Evolutionary conservation across 2,113 vertebrate species (phyloP), one percentile per base, ranked within the genome.

Genomic region (Butorides virescens): DNA sequence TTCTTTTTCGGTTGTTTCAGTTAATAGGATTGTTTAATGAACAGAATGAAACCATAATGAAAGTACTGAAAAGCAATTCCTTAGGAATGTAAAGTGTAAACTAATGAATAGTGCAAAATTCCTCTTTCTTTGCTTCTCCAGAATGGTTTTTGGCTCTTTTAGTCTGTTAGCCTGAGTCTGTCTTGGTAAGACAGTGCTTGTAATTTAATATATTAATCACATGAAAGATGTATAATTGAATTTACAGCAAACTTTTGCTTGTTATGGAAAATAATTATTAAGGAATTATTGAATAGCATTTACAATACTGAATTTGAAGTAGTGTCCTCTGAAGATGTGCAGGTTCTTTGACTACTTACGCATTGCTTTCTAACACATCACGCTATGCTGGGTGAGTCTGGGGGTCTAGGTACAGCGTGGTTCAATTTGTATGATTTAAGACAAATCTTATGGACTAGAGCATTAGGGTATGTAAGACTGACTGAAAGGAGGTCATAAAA

Each of bases 391-490:
- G 5, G 2, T 76, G 30, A 5, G 16, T 74, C 13, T 23, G 36
- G 32, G 36, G 9, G 7, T 88, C 55, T 86, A 12, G 5, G 1
- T 77, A 15, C 15, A 21, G 36, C 15, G 3, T 58, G 26, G 37
- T 62, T 73, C 19, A 52, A 0, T 61, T 52, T 37, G 14, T 10
- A 8, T 9, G 1, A 46, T 37, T 30, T 61, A 34, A 62, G n/a
- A 32, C 22, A 68, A 86, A n/a, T 30, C 17, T 58, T 46, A 32
- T 0, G 0, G n/a, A 29, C 23, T n/a, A 49, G 13, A 30, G 26
- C 47, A 6, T 47, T 68, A 39, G 11, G 3, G 66, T 74, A 4
- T 42, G 10, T 52, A 68, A 37, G 21, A 65, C 23, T 63, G 26
- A 49, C 56, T 63, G 56, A 75, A 47, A 47, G 47, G 39, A 52